Evolutionary conservation across 2,113 vertebrate species (phyloP), one percentile per base, ranked within the genome.

Genomic region (Rhegmatorhina hoffmannsi): DNA sequence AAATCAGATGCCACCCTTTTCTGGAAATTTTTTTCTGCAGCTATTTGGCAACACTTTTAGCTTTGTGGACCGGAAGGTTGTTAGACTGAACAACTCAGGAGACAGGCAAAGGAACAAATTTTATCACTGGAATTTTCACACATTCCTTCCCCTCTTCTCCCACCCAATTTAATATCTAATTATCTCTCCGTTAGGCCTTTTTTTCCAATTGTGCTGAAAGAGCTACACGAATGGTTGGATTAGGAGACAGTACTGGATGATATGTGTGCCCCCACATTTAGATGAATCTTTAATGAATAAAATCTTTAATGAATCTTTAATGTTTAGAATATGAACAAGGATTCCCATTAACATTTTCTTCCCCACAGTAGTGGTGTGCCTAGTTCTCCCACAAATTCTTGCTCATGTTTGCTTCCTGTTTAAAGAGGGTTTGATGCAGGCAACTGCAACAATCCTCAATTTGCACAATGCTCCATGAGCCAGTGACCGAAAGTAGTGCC

Each of bases 1-100:
- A 95, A 94, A 96, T 95, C 73, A 93, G 87, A 97, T 96, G 93
- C 89, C 92, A 95, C 81, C 46, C 82, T 92, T 94, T 94, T 97
- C 94, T 95, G 91, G 94, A 96, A 95, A 95, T 90, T 90, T 95
- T 40, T 94, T 95, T 94, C 70, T 95, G 62, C 60, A 96, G 90
- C 55, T 81, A 80, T 83, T 94, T 93, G 75, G 92, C 90, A 94
- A 90, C 21, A 77, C 67, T 74, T 79, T 92, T 87, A 92, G 44
- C 44, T 67, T 95, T 93, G 72, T 86, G 52, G 75, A 93, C 85
- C 9, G 82, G 90, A 97, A 95, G 38, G 90, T 63, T 92, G 75
- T 94, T 89, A 88, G 92, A 95, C 85, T 88, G 93, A 90, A 74
- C 59, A 91, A 73, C 59, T 80, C 7, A 38, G 86, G 55, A 92